These are phyloP conservation scores for Apis florea DNA, from an alignment of 1,140 invertebrate species.

Conservation along the genomic window DNA sequence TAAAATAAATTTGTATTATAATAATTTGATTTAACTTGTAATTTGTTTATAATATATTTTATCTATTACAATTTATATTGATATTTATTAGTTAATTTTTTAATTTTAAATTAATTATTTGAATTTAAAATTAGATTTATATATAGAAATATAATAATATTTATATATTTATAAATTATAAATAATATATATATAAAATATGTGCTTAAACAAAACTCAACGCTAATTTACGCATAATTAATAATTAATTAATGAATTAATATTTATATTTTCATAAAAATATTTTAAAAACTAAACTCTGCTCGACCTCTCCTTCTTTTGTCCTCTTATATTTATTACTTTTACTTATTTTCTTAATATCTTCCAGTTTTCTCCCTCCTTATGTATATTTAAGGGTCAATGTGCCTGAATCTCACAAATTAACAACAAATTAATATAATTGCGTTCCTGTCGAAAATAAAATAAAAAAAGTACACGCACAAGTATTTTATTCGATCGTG, in stretches of 20 bases:
- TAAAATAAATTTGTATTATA: slow-evolving; percentile 15
- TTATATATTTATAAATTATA: not conserved
- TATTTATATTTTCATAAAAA: not conserved
- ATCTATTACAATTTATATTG: not conserved
- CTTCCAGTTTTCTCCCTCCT: slow-evolving; percentile 30
- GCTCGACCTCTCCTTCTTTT: slow-evolving; percentile 29
- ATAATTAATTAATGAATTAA: too few relatives aligned
- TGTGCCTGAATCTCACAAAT: slow-evolving; percentile 37
- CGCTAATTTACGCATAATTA: not conserved
- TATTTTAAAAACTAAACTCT: not conserved
- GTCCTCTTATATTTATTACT: not conserved
- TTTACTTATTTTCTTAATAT: slow-evolving; percentile 46
- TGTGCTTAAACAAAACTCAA: slow-evolving; percentile 5
- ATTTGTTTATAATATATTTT: not conserved
- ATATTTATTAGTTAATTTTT: not conserved
- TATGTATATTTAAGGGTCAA: slow-evolving; percentile 21
- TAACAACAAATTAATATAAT: not conserved
- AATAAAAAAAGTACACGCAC: not conserved
- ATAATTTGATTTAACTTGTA: not conserved
- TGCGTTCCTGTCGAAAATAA: not conserved
- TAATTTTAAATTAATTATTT: not conserved
- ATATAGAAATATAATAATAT: not conserved
- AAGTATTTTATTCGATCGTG: not conserved
- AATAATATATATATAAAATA: not conserved
- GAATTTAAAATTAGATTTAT: not conserved